Evolutionary conservation across 2,797 vertebrate genomes (phyloP).

Genomic region (Chloroceryle inda): DNA sequence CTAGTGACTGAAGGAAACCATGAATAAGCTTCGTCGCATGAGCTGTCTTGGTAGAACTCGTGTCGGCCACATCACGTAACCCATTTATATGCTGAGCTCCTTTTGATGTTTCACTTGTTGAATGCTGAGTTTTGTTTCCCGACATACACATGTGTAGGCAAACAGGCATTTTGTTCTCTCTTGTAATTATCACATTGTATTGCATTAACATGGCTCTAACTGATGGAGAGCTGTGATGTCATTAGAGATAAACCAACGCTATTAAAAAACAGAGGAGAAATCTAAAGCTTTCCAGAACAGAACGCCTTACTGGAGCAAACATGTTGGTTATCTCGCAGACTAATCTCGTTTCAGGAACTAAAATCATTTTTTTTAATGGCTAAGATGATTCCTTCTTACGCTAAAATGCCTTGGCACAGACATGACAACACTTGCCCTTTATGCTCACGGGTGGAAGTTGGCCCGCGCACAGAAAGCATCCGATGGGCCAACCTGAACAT

Average conservation of each 20-base stretch:
- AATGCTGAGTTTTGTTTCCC: constrained; percentile 40
- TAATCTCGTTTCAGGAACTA: not conserved
- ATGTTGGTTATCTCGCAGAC: not conserved
- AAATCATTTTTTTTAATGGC: not conserved
- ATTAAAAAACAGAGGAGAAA: not conserved
- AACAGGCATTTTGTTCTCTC: constrained; percentile 49
- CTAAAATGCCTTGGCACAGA: not conserved
- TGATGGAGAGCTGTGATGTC: not conserved
- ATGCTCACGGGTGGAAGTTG: not conserved
- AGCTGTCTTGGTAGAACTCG: not conserved
- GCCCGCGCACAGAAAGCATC: not conserved
- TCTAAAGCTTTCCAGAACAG: not conserved
- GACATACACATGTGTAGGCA: constrained; percentile 2
- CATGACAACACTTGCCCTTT: not conserved
- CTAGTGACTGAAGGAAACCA: constrained; percentile 52
- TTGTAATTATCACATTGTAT: constrained; percentile 17
- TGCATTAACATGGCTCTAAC: not conserved
- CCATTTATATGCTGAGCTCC: constrained; percentile 39
- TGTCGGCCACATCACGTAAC: constrained; percentile 25
- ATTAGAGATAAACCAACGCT: constrained; percentile 17
- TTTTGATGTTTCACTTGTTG: constrained; percentile 54
- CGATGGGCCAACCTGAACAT: not conserved
- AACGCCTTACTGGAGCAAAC: not conserved
- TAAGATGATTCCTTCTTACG: not conserved
- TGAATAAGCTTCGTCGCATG: constrained; percentile 47